phyloP scores from a whole-genome alignment of 2,888 invertebrate species.

The Zelleria hepariella region DNA sequence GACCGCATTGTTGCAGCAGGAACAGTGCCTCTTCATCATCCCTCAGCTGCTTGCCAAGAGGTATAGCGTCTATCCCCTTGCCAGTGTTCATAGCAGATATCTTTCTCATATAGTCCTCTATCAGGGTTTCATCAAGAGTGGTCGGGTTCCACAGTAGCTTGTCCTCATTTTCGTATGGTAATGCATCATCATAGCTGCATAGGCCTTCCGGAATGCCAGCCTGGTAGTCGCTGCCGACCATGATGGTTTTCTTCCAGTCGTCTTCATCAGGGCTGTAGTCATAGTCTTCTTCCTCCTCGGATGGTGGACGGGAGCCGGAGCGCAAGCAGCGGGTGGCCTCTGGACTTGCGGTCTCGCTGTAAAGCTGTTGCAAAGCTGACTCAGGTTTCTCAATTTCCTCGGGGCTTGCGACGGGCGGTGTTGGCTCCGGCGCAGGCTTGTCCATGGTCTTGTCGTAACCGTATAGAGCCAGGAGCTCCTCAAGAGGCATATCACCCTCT shows the following conservation, averaged over 20 bases:
- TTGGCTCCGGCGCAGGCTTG: slow-evolving; percentile 41
- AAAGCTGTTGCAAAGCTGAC: slow-evolving; percentile 61
- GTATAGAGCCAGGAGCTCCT: slow-evolving; percentile 92
- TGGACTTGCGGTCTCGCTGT: slow-evolving; percentile 48
- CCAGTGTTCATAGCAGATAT: slow-evolving; percentile 62
- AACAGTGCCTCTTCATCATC: slow-evolving; percentile 94
- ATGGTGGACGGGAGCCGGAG: slow-evolving; percentile 80
- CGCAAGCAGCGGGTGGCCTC: slow-evolving; percentile 61
- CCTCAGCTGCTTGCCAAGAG: slow-evolving; percentile 81
- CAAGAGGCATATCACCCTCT: slow-evolving; percentile 97
- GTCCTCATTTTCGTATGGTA: slow-evolving; percentile 96
- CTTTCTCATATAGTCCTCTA: slow-evolving; percentile 85
- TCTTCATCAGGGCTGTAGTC: slow-evolving; percentile 89
- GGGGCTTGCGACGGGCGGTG: slow-evolving; percentile 33
- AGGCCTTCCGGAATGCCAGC: slow-evolving; percentile 94
- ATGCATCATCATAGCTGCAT: slow-evolving; percentile 92
- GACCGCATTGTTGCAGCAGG: slow-evolving; percentile 92
- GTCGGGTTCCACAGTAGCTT: slow-evolving; percentile 94
- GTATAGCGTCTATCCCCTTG: slow-evolving; percentile 69
- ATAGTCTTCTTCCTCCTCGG: slow-evolving; percentile 87
- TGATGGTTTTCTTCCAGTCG: slow-evolving; percentile 94
- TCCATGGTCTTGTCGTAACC: slow-evolving; percentile 75
- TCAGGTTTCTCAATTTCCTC: slow-evolving; percentile 57
- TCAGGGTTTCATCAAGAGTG: slow-evolving; percentile 77
- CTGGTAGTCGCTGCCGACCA: slow-evolving; percentile 96